These are phyloP conservation scores for Meiosimyza platycephala DNA, from an alignment of 2,888 invertebrate species.

Conservation along the genomic window DNA sequence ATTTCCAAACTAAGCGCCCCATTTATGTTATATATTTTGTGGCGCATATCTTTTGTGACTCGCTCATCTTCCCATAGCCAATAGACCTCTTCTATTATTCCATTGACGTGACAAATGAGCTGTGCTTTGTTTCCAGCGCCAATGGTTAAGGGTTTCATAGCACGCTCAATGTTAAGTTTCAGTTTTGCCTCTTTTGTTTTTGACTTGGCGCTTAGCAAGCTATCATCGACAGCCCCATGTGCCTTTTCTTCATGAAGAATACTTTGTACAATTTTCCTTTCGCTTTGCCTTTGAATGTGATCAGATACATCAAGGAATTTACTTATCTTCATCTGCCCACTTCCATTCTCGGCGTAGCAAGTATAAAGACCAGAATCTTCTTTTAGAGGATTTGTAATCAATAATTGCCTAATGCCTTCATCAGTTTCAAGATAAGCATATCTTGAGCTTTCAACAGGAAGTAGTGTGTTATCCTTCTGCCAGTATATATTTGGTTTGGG, in stretches of 20 bases:
- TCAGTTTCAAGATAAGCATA: slow-evolving; percentile 74
- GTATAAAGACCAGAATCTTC: slow-evolving; percentile 80
- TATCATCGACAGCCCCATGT: slow-evolving; percentile 67
- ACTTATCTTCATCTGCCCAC: slow-evolving; percentile 69
- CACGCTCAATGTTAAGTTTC: slow-evolving; percentile 80
- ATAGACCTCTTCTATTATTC: slow-evolving; percentile 76
- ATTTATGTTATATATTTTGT: slow-evolving; percentile 67
- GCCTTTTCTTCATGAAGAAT: slow-evolving; percentile 44
- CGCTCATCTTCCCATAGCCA: slow-evolving; percentile 80
- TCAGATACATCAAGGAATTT: slow-evolving; percentile 63
- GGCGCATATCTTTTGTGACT: slow-evolving; percentile 68
- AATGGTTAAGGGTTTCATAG: slow-evolving; percentile 79
- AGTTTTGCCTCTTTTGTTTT: slow-evolving; percentile 70
- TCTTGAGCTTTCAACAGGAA: slow-evolving; percentile 69
- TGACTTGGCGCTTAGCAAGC: slow-evolving; percentile 45
- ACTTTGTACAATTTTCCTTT: slow-evolving; percentile 48
- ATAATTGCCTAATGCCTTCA: slow-evolving; percentile 77
- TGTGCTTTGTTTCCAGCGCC: slow-evolving; percentile 80
- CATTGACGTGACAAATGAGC: slow-evolving; percentile 81
- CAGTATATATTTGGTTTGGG: slow-evolving; percentile 75
- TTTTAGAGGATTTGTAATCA: slow-evolving; percentile 73
- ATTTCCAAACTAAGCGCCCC: slow-evolving; percentile 82
- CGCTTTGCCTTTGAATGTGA: slow-evolving; percentile 52
- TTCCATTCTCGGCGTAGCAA: slow-evolving; percentile 79
- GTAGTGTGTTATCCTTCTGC: slow-evolving; percentile 79